phyloP scores from a whole-genome alignment of 2,797 vertebrate species.

The Leptatherina wallacei region DNA sequence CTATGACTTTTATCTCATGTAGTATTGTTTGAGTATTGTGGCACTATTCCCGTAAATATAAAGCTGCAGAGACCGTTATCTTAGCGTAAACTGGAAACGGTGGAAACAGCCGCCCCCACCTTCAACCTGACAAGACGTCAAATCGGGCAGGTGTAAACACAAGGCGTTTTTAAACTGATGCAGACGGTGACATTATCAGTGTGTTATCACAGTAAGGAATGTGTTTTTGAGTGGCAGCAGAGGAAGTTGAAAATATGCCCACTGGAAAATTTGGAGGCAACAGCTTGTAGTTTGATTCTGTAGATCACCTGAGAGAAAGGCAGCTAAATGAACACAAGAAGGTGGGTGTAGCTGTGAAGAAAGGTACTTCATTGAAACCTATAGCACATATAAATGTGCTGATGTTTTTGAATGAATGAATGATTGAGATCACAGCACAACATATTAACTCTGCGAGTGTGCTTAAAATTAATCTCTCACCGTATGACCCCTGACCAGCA shows the following conservation, averaged over 20 bases:
- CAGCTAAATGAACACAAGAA: neutral
- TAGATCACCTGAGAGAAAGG: neutral
- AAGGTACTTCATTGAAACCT: neutral
- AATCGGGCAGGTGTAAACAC: constrained; percentile 33
- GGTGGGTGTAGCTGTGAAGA: neutral
- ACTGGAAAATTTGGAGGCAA: neutral
- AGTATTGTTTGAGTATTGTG: neutral
- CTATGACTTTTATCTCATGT: neutral
- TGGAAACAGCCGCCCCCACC: constrained; percentile 4
- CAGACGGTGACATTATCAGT: constrained; percentile 37
- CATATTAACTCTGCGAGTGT: constrained; percentile 3
- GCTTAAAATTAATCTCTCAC: constrained; percentile 21
- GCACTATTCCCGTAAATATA: neutral
- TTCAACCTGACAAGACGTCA: constrained; percentile 18
- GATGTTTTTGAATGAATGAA: neutral
- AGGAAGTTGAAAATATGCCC: constrained; percentile 25
- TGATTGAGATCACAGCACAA: constrained; percentile 25
- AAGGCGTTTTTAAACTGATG: constrained; percentile 34
- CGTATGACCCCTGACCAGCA: constrained; percentile 35
- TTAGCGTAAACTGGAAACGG: neutral
- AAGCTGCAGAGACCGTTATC: constrained; percentile 1
- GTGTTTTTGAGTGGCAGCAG: constrained; percentile 22
- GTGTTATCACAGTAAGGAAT: constrained; percentile 28
- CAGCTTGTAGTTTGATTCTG: neutral
- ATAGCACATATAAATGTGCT: neutral